A percentile compares a stretch with the other conserved stretches of the same genome.
Conservation (phyloP, 2,888 invertebrate species). For the Omphaloscelis lunosa region DNA sequence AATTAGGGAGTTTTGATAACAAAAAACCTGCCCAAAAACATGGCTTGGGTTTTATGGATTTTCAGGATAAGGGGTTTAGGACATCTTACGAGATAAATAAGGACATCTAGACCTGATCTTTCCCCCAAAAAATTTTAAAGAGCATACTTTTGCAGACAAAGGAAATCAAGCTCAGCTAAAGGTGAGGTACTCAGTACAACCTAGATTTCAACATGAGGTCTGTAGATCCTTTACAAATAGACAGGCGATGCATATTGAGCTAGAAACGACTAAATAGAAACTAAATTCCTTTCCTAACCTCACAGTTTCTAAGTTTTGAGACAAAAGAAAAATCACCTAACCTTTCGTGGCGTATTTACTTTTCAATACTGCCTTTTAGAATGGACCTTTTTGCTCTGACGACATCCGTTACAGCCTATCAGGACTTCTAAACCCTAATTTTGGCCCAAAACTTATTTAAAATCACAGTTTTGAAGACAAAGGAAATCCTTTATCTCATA, state of each 20-base stretch:
- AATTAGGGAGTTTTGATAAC: neutral
- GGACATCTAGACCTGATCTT: neutral
- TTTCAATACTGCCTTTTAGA: neutral
- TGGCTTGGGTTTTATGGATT: neutral
- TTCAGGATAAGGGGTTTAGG: no score
- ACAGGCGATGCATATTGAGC: neutral
- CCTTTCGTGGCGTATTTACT: neutral
- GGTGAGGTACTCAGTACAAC: no score
- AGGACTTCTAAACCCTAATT: neutral
- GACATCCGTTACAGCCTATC: fast-evolving
- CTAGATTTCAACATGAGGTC: neutral
- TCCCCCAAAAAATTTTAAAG: neutral
- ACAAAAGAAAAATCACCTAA: slow-evolving; percentile 4
- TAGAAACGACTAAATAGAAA: neutral
- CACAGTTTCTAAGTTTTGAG: neutral
- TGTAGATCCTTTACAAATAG: neutral
- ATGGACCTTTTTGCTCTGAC: neutral
- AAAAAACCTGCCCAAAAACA: neutral
- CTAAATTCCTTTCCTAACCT: neutral
- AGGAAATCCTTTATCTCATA: neutral
- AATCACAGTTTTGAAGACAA: slow-evolving; percentile 13
- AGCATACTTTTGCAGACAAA: neutral
- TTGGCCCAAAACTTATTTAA: neutral
- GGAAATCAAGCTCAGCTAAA: neutral
- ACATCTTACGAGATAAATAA: neutral